Evolutionary conservation across 2,888 invertebrate species (phyloP).

Genomic region (Galeruca laticollis): DNA sequence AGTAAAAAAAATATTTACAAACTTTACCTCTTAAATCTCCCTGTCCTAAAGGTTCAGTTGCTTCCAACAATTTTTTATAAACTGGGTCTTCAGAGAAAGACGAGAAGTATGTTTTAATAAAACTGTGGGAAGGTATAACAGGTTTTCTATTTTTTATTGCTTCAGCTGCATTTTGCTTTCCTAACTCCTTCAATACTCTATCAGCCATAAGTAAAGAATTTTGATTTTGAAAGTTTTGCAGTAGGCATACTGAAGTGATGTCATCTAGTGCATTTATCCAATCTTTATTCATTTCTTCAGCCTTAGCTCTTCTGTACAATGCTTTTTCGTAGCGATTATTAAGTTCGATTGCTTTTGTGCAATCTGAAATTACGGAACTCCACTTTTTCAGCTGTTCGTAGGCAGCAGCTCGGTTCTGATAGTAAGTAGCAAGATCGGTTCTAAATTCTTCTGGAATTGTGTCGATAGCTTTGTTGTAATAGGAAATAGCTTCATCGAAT

Average conservation of each 20-base stretch:
- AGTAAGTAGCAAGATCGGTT: constrained; percentile 88
- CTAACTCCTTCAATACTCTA: constrained; percentile 86
- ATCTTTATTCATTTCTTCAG: constrained; percentile 83
- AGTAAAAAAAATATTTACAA: background rate
- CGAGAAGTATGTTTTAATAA: constrained; percentile 87
- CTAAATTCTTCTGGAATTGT: constrained; percentile 81
- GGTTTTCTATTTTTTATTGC: constrained; percentile 77
- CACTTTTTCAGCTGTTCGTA: constrained; percentile 92
- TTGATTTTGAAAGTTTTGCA: constrained; percentile 89
- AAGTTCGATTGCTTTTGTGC: constrained; percentile 84
- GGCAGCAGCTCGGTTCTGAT: constrained; percentile 96
- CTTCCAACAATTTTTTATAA: constrained; percentile 68
- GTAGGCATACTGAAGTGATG: constrained; percentile 91
- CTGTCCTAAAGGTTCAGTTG: constrained; percentile 56
- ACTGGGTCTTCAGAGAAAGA: constrained; percentile 92
- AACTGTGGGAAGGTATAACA: constrained; percentile 86
- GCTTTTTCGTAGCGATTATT: constrained; percentile 93
- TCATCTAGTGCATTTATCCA: constrained; percentile 88
- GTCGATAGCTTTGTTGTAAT: constrained; percentile 94
- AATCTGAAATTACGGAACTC: constrained; percentile 87
- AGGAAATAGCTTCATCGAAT: constrained; percentile 89
- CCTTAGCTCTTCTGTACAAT: constrained; percentile 84
- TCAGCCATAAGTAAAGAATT: constrained; percentile 87
- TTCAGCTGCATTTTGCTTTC: constrained; percentile 81
- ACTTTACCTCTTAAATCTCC: constrained; percentile 59